Evolutionary conservation across 1,140 invertebrate species (phyloP).

Genomic region (Neoseiulus cucumeris): DNA sequence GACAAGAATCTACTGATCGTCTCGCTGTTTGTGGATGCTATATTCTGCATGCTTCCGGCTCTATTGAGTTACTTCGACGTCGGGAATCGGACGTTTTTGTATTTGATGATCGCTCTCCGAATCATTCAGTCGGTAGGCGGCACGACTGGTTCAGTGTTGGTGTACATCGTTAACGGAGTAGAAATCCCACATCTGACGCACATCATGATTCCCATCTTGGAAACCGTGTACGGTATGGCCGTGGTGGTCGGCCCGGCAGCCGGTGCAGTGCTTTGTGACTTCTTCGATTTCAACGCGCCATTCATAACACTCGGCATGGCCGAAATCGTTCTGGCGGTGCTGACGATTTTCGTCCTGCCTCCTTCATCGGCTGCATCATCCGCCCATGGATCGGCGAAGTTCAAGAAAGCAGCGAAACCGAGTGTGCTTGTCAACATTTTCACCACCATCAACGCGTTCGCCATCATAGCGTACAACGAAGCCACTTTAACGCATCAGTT

Average conservation of each 20-base stretch:
- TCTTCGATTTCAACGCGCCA: neutral
- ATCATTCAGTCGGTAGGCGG: neutral
- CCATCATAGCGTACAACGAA: neutral
- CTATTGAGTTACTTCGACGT: neutral
- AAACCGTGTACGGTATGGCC: neutral
- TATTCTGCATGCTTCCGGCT: neutral
- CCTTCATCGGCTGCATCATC: neutral
- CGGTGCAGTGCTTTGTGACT: neutral
- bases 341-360: neutral
- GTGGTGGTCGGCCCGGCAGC: neutral
- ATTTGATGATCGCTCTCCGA: neutral
- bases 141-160: neutral
- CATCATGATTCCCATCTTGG: constrained; percentile 4
- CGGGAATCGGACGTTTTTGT: neutral
- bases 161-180: neutral
- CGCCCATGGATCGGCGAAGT: neutral
- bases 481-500: neutral
- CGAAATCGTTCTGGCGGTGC: neutral
- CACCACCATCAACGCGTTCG: neutral
- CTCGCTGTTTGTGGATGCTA: neutral
- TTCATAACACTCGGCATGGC: neutral
- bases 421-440: neutral
- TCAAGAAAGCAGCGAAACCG: neutral
- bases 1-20: neutral
- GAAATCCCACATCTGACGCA: neutral